Base-by-base conservation (phyloP, 2,888 invertebrate genomes). In the Drosophila demipolita region DNA sequence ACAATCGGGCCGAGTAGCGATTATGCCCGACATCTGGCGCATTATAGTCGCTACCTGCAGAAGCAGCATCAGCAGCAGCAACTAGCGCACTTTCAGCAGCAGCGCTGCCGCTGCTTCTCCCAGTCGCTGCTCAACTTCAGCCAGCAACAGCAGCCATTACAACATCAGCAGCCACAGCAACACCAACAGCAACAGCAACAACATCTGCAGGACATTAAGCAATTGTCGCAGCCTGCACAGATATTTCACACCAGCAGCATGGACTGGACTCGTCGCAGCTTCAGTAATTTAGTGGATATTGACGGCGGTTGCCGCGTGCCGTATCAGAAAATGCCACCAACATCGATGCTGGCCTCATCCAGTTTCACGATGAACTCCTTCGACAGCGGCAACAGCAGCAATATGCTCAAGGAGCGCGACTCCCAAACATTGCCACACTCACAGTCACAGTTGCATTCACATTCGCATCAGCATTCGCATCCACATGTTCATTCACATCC, bases 1-100 rank as follows among this genome's bases (percentile, higher is more conserved):
- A 93, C 93, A 58, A 93, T 93, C 66, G 93, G 93, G 54, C 92
- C 93, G 55, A 93, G 92, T 76, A 92, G 92, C 82, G 93, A 92
- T 68, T 93, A 91, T 79, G 92, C 92, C 26, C 89, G 92, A 36
- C 93, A 92, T 75, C 80, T 92, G 85, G 89, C 91, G 52, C 86
- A 89, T 70, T 91, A 92, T 58, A 90, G 89, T 68, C 90, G 91
- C 72, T 85, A 92, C 65, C 89, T 91, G 73, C 80, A 91, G 72
- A 87, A 91, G 75, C 90, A 87, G 50, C 91, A 85, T 61, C 82
- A 88, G 58, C 91, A 90, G 68, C 90, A 90, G 63, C 91, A 91
- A 71, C 77, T 89, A 79, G 89, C 90, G n/a, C 89, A 89, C 59
- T 81, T 87, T 49, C 80, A 89, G 66, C 84, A 90, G 73, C 91